Percentiles rank a stretch among this genome's conserved stretches.
phyloP scores from a whole-genome alignment of 2,888 invertebrate genomes.

The Nemurella pictetii region DNA sequence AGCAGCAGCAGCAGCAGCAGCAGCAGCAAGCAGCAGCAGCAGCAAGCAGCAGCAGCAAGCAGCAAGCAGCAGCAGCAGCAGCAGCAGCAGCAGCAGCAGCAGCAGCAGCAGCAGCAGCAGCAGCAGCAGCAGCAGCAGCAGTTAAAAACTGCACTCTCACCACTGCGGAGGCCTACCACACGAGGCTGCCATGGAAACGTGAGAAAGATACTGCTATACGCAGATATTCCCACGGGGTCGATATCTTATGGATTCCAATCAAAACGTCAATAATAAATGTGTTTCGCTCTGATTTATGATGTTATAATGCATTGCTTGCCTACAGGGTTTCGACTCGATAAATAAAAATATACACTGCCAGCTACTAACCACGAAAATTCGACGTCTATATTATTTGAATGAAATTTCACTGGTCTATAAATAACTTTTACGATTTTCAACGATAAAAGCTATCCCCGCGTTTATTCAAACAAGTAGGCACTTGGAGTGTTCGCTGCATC shows the following conservation, averaged over 20 bases:
- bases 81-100: conserved; percentile 35
- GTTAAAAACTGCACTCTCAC: neutral
- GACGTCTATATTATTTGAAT: neutral
- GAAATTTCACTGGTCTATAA: neutral
- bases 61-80: no score
- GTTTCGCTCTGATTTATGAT: neutral
- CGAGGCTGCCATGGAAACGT: neutral
- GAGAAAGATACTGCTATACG: neutral
- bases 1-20: conserved; percentile 24
- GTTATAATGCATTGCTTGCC: neutral
- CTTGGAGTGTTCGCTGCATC: no score
- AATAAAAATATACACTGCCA: no score
- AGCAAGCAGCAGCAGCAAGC: no score
- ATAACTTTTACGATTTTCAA: neutral
- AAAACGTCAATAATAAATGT: neutral
- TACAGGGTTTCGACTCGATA: no score
- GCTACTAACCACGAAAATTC: neutral
- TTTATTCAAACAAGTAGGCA: no score
- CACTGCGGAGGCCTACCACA: neutral
- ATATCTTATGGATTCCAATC: neutral
- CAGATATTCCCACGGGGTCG: neutral
- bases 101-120: conserved; percentile 24
- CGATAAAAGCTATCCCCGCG: no score
- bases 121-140: conserved; percentile 30
- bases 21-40: no score